Evolutionary conservation across 1,140 invertebrate genomes (phyloP).

Genomic region (Drosophila aff.): DNA sequence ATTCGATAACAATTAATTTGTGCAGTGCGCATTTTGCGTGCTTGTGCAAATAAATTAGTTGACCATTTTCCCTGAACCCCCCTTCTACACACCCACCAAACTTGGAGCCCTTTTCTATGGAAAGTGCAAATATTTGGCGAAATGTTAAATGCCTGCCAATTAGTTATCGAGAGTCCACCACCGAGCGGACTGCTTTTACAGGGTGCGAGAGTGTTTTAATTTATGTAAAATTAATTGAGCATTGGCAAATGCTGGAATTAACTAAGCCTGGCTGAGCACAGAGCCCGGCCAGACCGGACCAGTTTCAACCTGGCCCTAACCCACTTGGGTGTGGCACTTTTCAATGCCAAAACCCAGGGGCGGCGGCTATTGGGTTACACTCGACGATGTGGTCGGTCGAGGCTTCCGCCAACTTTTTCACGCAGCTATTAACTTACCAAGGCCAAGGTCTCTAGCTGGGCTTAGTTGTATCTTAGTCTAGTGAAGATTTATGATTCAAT

Average conservation of each 20-base stretch:
- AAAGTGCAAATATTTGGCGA: constrained; percentile 71
- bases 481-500: neutral
- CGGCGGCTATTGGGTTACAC: constrained; percentile 29
- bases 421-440: constrained; percentile 78
- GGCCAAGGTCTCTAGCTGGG: constrained; percentile 50
- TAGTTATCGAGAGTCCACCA: constrained; percentile 58
- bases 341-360: constrained; percentile 33
- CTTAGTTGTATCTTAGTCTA: neutral
- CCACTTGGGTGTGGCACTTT: constrained; percentile 36
- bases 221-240: constrained; percentile 83
- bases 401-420: constrained; percentile 68
- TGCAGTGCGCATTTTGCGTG: constrained; percentile 65
- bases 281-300: constrained; percentile 1
- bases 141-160: constrained; percentile 75
- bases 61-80: constrained; percentile 25
- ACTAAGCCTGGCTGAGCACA: constrained; percentile 50
- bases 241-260: constrained; percentile 64
- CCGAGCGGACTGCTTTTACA: neutral
- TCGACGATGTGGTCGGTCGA: constrained; percentile 42
- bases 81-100: neutral
- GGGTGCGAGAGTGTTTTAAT: constrained; percentile 57
- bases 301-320: constrained; percentile 42
- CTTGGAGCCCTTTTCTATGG: constrained; percentile 26
- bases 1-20: constrained; percentile 80
- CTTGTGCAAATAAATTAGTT: constrained; percentile 79